These are phyloP conservation scores for Brachionichthys hirsutus DNA, from an alignment of 2,113 vertebrate species.

Conservation along the genomic window DNA sequence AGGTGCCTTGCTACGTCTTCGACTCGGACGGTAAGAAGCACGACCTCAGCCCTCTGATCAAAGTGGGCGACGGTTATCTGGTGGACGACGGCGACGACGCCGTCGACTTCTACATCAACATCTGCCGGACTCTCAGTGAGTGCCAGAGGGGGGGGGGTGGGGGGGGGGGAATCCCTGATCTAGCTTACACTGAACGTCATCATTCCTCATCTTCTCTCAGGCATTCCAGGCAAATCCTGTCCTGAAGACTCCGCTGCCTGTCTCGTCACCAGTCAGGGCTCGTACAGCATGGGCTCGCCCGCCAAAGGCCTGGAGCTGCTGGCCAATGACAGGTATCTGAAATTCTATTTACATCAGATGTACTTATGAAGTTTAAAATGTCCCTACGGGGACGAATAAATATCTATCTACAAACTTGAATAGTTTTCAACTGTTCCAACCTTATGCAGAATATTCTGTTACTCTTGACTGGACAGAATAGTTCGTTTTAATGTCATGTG, in stretches of 20 bases:
- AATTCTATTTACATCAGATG: not conserved
- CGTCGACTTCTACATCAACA: slow-evolving; percentile 87
- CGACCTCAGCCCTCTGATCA: slow-evolving; percentile 91
- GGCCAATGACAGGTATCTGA: slow-evolving; percentile 82
- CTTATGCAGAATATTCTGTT: not conserved
- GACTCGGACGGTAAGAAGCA: slow-evolving; percentile 85
- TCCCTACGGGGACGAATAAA: too few species aligned
- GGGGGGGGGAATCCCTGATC: too few species aligned
- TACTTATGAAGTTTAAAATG: too few species aligned
- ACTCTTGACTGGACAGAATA: not conserved
- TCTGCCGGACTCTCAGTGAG: slow-evolving; percentile 87
- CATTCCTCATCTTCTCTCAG: slow-evolving; percentile 22
- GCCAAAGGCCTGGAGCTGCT: slow-evolving; percentile 72
- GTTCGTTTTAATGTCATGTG: not conserved
- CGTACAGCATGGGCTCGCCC: slow-evolving; percentile 83
- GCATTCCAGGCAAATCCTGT: slow-evolving; percentile 69
- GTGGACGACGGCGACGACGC: slow-evolving; percentile 89
- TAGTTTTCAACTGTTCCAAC: not conserved
- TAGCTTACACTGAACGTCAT: not conserved
- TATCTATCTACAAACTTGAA: not conserved
- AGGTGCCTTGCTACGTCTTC: slow-evolving; percentile 93
- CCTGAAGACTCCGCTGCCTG: slow-evolving; percentile 85
- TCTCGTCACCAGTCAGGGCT: slow-evolving; percentile 69
- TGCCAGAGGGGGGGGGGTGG: not conserved
- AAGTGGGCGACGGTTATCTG: slow-evolving; percentile 81